These are phyloP conservation scores for Pedicia rivosa DNA, from an alignment of 2,888 invertebrate species.

Conservation along the genomic window DNA sequence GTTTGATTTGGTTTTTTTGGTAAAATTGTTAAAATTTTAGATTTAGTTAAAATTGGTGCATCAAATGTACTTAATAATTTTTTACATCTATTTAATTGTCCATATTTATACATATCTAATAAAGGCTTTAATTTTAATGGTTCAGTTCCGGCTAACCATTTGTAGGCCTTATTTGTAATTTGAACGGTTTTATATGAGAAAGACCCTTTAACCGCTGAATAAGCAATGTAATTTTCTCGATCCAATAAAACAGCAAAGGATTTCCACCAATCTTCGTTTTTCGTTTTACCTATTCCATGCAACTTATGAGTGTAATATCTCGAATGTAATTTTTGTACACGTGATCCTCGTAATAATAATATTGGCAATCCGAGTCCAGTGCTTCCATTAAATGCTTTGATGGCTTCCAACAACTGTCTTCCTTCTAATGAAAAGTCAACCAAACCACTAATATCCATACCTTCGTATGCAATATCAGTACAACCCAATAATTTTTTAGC, in stretches of 20 bases:
- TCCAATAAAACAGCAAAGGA: slow-evolving; percentile 25
- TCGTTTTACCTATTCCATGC: slow-evolving; percentile 33
- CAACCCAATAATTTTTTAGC: slow-evolving; percentile 10
- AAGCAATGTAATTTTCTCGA: slow-evolving; percentile 14
- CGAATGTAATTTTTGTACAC: slow-evolving; percentile 14
- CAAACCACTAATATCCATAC: slow-evolving; percentile 26
- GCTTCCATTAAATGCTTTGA: slow-evolving; percentile 30
- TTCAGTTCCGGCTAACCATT: slow-evolving; percentile 15
- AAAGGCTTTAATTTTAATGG: slow-evolving; percentile 20
- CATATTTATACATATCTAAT: slow-evolving; percentile 19
- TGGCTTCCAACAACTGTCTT: slow-evolving; percentile 31
- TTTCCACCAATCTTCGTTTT: slow-evolving; percentile 41
- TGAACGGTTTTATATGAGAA: too few species aligned
- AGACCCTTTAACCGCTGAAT: slow-evolving; percentile 8
- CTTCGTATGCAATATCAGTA: slow-evolving; percentile 20
- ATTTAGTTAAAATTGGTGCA: too few species aligned
- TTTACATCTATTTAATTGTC: too few species aligned
- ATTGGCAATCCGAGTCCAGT: slow-evolving; percentile 28
- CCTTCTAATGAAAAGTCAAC: slow-evolving; percentile 39
- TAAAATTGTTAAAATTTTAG: too few species aligned
- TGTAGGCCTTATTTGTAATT: slow-evolving; percentile 16
- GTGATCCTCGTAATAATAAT: slow-evolving; percentile 25
- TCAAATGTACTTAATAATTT: too few species aligned
- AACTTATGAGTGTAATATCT: slow-evolving; percentile 14
- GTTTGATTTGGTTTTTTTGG: too few species aligned